Base-by-base conservation (phyloP, 1,140 invertebrate genomes). In the Delia radicum region DNA sequence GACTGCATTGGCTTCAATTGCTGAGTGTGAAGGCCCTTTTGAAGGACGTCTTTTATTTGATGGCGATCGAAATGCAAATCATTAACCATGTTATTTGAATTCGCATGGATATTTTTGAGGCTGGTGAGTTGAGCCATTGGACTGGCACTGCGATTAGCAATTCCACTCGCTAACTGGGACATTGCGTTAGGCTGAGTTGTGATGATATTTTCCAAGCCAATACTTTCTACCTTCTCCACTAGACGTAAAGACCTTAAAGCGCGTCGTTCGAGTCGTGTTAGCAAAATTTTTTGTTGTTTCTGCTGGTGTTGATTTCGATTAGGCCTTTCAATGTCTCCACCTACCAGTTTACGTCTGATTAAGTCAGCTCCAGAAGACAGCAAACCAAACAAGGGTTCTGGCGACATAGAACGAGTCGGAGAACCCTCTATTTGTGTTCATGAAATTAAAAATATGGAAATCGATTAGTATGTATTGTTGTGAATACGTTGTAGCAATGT, bases 111-210 rank as follows among this genome's bases (percentile, higher is more conserved):
- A 28, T 88, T 87, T 79, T 91, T 92, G n/a, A 94, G 85, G 80
- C 92, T 93, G 29, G 92, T 93, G 77, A 93, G 80, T 85, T 93
- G 92, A 74, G 92, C 90, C 90, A 94, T 92, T 3, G 93, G 93
- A 83, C 93, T 94, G 15, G 83, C 82, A 72, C 84, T 85, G 18
- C 83, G 79, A 76, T 83, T 85, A 21, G 84, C 84, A 21, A 85
- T 85, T n/a, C 84, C 84, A 29, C 76, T 75, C 6, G 79, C 71
- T 4, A 76, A 42, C 29, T 74, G 76, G 6, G 89, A 75, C 61
- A 81, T 80, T 7, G 75, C 67, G 26, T 79, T 88, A 7, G 89
- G 87, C 26, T 87, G 87, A n/a, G 88, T 84, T 1, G 89, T 87
- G 87, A 93, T 92, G 21, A 93, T 89, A 73, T 90, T 90, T 71